Evolutionary conservation across 2,113 vertebrate species (phyloP), one percentile per base, ranked within the genome.

Genomic region (Phalacrocorax carbo): DNA sequence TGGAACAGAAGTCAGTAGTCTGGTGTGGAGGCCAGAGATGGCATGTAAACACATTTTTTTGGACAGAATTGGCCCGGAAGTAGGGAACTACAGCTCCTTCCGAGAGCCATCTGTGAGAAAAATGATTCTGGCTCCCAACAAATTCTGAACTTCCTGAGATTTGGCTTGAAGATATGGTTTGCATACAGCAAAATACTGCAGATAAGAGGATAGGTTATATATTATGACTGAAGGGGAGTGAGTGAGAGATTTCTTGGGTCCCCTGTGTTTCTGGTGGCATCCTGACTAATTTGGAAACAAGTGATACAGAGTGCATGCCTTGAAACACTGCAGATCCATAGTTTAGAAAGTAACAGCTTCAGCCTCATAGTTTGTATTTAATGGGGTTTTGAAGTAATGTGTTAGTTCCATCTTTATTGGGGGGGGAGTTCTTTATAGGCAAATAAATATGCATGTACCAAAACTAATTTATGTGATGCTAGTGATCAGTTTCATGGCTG

Each of bases 21-120:
- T 77, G 60, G 11, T 66, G 62, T 62, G 64, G 82, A 80, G 82
- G 44, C 88, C 85, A 76, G 70, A 68, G 70, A 55, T 85, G 70
- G 69, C 16, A 34, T 26, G 18, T 29, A 58, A 55, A 60, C 11
- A 10, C 27, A 9, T 77, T 90, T 38, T 38, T 90, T 58, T 71
- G 23, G 70, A 18, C 15, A 70, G 64, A 92, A 62, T 26, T 66
- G 69, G 68, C 71, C 76, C 27, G 40, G 68, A 51, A 80, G 18
- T 57, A n/a, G 79, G 78, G 48, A 90, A 30, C 42, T 94, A 25
- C 49, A 92, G 54, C 66, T 94, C 86, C 90, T 93, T 71, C 61
- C 75, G 81, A 94, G 86, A 70, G 34, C 95, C 81, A 70, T 94
- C 86, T 96, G 83, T 86, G 80, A 81, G 68, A 70, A 86, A 72